Conservation (phyloP, 2,888 invertebrate species). For the Papilio gigon region DNA sequence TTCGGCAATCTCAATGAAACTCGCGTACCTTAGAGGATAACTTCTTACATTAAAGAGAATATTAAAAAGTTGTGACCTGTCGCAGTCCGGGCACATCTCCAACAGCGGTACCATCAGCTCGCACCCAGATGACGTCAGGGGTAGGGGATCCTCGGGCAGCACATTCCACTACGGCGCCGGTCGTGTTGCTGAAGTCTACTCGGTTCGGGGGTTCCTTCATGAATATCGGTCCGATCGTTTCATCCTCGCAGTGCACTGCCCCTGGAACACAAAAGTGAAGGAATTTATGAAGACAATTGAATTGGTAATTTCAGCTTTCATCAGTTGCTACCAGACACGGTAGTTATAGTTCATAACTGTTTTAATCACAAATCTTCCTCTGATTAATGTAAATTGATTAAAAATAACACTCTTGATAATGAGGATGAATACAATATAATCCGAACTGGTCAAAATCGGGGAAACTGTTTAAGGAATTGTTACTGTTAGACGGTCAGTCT, state of each 20-base stretch:
- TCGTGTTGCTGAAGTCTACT: conserved; percentile 96
- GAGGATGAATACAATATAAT: too few species aligned
- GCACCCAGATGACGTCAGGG: conserved; percentile 96
- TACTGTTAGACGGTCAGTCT: too few species aligned
- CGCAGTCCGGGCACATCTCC: conserved; percentile 94
- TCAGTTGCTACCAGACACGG: too few species aligned
- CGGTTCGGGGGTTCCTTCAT: conserved; percentile 95
- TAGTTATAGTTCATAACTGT: too few species aligned
- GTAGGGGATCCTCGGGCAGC: conserved; percentile 94
- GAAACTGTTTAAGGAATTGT: not conserved
- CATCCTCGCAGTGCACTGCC: conserved; percentile 85
- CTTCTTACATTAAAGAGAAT: not conserved
- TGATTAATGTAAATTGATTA: too few species aligned
- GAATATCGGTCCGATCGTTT: conserved; percentile 94
- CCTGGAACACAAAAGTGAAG: conserved; percentile 54
- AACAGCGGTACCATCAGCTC: conserved; percentile 94
- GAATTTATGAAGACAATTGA: not conserved
- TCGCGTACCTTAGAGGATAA: too few species aligned
- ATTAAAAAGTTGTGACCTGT: conserved; percentile 80
- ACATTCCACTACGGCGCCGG: conserved; percentile 96
- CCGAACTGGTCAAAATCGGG: too few species aligned
- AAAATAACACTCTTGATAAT: too few species aligned
- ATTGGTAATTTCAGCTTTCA: not conserved
- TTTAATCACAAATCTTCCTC: too few species aligned
- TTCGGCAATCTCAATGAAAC: too few species aligned